These are phyloP conservation scores for Nematolebias whitei DNA, from an alignment of 2,113 vertebrate genomes.

Conservation along the genomic window DNA sequence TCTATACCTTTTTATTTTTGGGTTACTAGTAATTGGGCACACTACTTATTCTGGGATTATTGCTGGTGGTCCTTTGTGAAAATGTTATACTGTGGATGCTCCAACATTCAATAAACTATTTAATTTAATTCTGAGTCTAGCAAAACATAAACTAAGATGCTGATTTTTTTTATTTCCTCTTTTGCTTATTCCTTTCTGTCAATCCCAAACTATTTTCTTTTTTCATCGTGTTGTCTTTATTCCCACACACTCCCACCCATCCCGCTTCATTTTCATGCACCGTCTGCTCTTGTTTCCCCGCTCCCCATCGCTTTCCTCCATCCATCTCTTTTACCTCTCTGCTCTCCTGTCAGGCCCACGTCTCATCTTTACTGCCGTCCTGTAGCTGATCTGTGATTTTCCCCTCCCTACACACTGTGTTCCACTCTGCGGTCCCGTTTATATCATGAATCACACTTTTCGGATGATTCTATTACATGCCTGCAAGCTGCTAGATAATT, in stretches of 20 bases:
- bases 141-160: no score
- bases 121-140: no score
- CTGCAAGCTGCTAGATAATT: constrained; percentile 66
- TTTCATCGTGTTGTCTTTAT: not conserved
- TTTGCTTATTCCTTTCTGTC: not conserved
- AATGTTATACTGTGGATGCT: no score
- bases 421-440: constrained; percentile 39
- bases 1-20: no score
- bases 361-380: constrained; percentile 27
- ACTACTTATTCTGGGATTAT: no score
- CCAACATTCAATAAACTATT: no score
- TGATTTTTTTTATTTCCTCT: no score
- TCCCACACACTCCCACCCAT: not conserved
- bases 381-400: constrained; percentile 14
- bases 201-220: not conserved
- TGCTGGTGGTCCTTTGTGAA: no score
- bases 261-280: constrained; percentile 13
- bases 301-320: constrained; percentile 2
- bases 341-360: constrained; percentile 7
- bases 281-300: constrained; percentile 22
- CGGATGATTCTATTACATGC: constrained; percentile 70
- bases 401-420: constrained; percentile 11
- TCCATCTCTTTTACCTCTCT: constrained; percentile 28
- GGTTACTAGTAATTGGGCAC: no score
- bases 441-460: constrained; percentile 54